Base-by-base conservation (phyloP, 2,113 vertebrate species). In the Spheniscus mendiculus region DNA sequence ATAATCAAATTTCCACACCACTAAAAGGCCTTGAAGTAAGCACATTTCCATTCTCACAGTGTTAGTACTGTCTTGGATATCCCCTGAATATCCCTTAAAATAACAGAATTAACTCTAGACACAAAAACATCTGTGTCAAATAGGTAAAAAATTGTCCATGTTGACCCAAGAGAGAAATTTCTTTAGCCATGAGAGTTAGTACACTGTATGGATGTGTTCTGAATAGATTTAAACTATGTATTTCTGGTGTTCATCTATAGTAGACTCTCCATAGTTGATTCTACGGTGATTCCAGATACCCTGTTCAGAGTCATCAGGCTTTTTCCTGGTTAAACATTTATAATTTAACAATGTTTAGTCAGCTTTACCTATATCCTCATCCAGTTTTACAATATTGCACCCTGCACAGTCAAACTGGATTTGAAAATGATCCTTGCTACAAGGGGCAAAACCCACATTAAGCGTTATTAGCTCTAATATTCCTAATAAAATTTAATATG, bases 361-460 rank as follows among this genome's bases (percentile, higher is more conserved):
- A 78, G 38, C 50, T 76, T 78, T 71, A 69, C 11, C 12, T 90
- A 47, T 56, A 89, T 87, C 40, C 17, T 89, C 11, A 83, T 71
- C 15, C 22, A 90, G 30, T 90, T 90, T 74, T 87, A 45, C 47
- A 76, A 53, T 34, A 56, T 22, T 67, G 25, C 15, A 77, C 21
- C 53, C 34, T 90, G 94, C 23, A 47, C 15, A 56, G 40, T 49
- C 47, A 74, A 74, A 90, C 19, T 84, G 17, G 58, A 80, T 77
- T 93, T 96, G 69, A 50, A 91, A 87, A 40, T 40, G 16, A 89
- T 82, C n/a, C 32, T 89, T 91, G 40, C 38, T 45, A 45, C 49
- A 5, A 76, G 17, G 36, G 52, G 30, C 9, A 88, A 91, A 96
- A 58, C 13, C 42, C 73, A 9, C 56, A 71, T 38, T 73, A 90